Evolutionary conservation across 92 coral and sea anemone genomes (phyloP), one percentile per base, ranked within the genome.

Genomic region (Actinernus sp.): DNA sequence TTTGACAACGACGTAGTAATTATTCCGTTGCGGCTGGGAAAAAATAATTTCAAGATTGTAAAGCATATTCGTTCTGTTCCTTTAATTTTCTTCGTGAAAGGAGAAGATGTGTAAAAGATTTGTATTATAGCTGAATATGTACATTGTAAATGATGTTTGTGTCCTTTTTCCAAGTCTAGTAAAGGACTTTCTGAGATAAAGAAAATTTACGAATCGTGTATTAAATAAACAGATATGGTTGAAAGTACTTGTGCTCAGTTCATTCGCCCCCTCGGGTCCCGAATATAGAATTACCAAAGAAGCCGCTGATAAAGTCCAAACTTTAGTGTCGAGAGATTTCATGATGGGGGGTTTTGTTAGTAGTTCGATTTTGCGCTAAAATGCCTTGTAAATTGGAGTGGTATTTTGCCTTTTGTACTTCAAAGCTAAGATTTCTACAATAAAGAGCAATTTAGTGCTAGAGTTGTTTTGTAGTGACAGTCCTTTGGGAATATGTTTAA

Each of bases 121-220:
- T 73, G 71, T 73, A 73, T 16, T 2, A 73, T 61, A 61, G 78
- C 44, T 26, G 57, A 63, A 71, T 37, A 73, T 60, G 50, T 72
- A 78, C 76, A 78, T 78, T 85, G 91, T 85, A 71, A 63, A 84
- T 82, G 85, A 71, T 76, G 85, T 69, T 72, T 85, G 81, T 78
- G 71, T 70, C 55, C 70, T 83, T 65, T 84, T 78, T 78, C 73
- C 63, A 69, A 56, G 78, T 31, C 78, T 66, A 9, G 47, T 55
- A 60, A 20, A 45, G 78, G 78, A 34, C 78, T 57, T 70, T 68
- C 43, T 55, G 78, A 70, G 33, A 32, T 55, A 57, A 57, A 65
- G 32, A 51, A 60, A 60, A 27, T 60, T 34, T 60, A 60, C 36
- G 57, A 46, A 51, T 55, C 46, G 37, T 68, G 55, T 55, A 68